Percentiles rank a stretch among this genome's conserved stretches.
Conservation (phyloP, 1,140 invertebrate genomes). For the Drosophila bifasciata region DNA sequence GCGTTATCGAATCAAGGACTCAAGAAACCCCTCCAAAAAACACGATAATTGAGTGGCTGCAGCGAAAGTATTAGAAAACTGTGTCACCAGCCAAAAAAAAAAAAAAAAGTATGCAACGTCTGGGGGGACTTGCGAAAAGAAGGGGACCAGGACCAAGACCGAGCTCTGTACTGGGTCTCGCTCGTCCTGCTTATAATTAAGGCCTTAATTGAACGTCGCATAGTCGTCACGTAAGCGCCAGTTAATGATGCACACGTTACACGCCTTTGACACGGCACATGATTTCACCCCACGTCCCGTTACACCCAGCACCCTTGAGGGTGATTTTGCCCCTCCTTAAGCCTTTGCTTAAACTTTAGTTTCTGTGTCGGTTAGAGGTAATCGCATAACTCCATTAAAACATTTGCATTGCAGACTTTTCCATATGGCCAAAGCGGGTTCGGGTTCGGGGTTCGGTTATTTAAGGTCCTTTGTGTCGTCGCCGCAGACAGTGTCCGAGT, state of each 20-base stretch:
- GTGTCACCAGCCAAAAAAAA: conserved; percentile 39
- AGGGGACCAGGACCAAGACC: no score
- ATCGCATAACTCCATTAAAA: conserved; percentile 60
- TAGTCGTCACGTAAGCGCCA: conserved; percentile 60
- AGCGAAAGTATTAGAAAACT: conserved; percentile 34
- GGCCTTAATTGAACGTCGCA: conserved; percentile 66
- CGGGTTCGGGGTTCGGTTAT: conserved; percentile 19
- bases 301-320: no score
- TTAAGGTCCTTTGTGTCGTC: conserved; percentile 42
- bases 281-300: conserved; percentile 20
- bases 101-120: conserved; percentile 41
- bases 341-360: conserved; percentile 35
- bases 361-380: conserved; percentile 33
- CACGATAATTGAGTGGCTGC: conserved; percentile 55
- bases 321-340: not conserved
- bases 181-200: conserved; percentile 65
- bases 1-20: conserved; percentile 11
- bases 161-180: no score
- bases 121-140: not conserved
- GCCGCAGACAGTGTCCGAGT: conserved; percentile 28
- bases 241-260: conserved; percentile 75
- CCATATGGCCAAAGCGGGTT: conserved; percentile 2
- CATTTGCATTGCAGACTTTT: conserved; percentile 30
- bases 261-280: conserved; percentile 68
- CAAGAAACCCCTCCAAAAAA: conserved; percentile 1